Conservation (phyloP, 2,888 invertebrate genomes). For the Zygogramma bicolorata region DNA sequence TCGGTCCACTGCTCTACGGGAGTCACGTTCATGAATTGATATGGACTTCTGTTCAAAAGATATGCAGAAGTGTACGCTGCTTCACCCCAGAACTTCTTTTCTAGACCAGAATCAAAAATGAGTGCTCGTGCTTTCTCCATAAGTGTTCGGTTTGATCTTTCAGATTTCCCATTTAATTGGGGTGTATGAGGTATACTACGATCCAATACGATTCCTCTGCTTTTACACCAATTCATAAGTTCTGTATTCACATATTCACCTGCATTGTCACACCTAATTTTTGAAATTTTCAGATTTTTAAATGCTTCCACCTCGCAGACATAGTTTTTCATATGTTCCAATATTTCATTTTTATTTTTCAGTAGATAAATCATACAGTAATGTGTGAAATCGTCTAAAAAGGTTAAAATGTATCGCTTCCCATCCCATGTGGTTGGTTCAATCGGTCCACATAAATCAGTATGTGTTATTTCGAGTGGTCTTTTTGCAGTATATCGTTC, state of each 20-base stretch:
- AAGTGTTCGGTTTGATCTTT: constrained; percentile 42
- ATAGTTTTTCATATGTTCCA: constrained; percentile 23
- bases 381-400: no score
- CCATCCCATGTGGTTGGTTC: constrained; percentile 55
- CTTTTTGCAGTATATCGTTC: no score
- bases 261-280: constrained; percentile 47
- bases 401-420: constrained; percentile 58
- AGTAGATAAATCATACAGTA: no score
- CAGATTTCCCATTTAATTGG: constrained; percentile 45
- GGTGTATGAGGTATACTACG: constrained; percentile 43
- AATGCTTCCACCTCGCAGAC: constrained; percentile 36
- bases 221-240: constrained; percentile 38
- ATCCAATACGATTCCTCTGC: constrained; percentile 41
- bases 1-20: no score
- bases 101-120: constrained; percentile 33
- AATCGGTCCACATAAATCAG: constrained; percentile 58
- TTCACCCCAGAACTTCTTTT: constrained; percentile 42
- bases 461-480: constrained; percentile 58
- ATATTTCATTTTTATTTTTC: constrained; percentile 40
- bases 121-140: constrained; percentile 45
- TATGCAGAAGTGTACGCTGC: constrained; percentile 31
- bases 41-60: constrained; percentile 36
- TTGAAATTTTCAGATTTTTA: constrained; percentile 30
- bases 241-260: constrained; percentile 38
- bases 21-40: no score